A percentile compares a stretch with the other conserved stretches of the same genome.
Conservation (phyloP, 2,797 vertebrate species). For the Liparis tanakae region DNA sequence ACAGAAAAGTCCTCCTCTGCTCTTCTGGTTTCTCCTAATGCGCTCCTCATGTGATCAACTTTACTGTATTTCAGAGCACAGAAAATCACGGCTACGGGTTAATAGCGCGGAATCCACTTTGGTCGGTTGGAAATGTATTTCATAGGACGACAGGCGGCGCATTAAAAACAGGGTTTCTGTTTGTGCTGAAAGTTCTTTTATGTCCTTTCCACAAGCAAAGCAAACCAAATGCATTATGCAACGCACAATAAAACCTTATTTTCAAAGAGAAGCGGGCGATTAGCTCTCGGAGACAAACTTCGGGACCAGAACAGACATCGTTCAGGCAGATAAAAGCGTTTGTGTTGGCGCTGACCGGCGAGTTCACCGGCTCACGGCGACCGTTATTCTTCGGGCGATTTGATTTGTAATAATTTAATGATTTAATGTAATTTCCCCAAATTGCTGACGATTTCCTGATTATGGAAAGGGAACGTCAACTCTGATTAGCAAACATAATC, state of each 20-base stretch:
- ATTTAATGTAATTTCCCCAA: slow-evolving; percentile 5
- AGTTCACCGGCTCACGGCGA: not conserved
- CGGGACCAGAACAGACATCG: not conserved
- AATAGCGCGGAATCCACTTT: not conserved
- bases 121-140: not conserved
- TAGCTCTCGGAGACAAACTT: not conserved
- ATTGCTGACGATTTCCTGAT: not conserved
- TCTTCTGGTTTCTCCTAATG: not conserved
- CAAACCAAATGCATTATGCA: not conserved
- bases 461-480: not conserved
- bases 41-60: not conserved
- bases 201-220: not conserved
- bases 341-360: too few relatives aligned
- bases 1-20: not conserved
- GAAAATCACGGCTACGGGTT: not conserved
- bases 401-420: slow-evolving; percentile 2
- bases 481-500: not conserved
- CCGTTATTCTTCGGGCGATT: not conserved
- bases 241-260: not conserved
- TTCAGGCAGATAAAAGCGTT: not conserved
- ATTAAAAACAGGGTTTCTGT: not conserved
- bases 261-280: not conserved
- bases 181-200: not conserved
- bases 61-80: not conserved
- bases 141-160: not conserved